These are phyloP conservation scores for Noctua comes DNA, from an alignment of 2,888 invertebrate genomes.

Conservation along the genomic window DNA sequence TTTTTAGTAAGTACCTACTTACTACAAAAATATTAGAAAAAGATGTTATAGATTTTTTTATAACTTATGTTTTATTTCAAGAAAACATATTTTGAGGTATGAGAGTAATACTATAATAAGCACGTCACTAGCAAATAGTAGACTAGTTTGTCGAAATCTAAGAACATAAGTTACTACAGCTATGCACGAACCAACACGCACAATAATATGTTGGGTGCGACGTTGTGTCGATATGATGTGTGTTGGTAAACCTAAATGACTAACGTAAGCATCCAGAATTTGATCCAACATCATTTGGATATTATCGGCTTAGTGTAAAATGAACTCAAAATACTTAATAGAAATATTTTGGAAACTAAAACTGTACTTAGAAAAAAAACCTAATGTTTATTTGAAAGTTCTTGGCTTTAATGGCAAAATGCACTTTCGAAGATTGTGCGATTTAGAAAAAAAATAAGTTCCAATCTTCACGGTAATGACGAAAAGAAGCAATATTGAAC, in stretches of 20 bases:
- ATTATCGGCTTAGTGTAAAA: slow-evolving; percentile 12
- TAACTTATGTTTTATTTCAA: slow-evolving; percentile 52
- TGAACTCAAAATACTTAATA: neutral
- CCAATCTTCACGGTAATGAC: neutral
- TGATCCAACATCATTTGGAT: slow-evolving; percentile 17
- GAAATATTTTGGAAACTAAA: neutral
- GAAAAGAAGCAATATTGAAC: neutral
- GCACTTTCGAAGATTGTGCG: neutral
- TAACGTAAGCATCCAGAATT: slow-evolving; percentile 25
- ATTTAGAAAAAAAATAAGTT: neutral
- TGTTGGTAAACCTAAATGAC: slow-evolving; percentile 35
- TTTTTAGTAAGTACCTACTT: slow-evolving; percentile 44
- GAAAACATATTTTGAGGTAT: slow-evolving; percentile 66
- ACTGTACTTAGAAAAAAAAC: neutral
- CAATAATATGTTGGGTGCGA: slow-evolving; percentile 26
- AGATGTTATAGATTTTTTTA: slow-evolving; percentile 38
- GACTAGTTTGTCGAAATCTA: slow-evolving; percentile 66
- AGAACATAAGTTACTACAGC: slow-evolving; percentile 58
- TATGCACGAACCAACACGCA: slow-evolving; percentile 40
- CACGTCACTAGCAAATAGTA: slow-evolving; percentile 60
- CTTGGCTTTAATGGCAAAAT: neutral
- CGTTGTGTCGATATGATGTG: slow-evolving; percentile 12
- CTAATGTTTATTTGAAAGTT: neutral
- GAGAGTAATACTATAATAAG: slow-evolving; percentile 65
- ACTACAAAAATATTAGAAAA: slow-evolving; percentile 47